A percentile compares a stretch with the other conserved stretches of the same genome.
Evolutionary conservation across 2,113 vertebrate genomes (phyloP).

Genomic region (Lampris incognitus): DNA sequence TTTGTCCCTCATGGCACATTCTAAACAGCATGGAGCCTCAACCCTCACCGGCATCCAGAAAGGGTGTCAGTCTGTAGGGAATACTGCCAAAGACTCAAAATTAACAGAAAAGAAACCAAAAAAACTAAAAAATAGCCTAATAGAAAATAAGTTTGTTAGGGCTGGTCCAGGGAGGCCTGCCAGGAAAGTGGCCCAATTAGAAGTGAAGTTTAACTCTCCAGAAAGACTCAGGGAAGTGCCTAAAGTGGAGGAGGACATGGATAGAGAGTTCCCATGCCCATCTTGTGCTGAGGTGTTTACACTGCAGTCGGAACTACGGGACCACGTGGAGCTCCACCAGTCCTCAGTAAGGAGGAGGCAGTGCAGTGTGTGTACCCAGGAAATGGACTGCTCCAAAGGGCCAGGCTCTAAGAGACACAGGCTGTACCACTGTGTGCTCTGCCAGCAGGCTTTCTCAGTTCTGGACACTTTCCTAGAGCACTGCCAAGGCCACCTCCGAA

Average conservation of each 20-base stretch:
- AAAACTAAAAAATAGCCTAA: background rate
- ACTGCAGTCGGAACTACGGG: conserved; percentile 59
- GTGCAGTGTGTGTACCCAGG: conserved; percentile 77
- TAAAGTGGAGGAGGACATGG: conserved; percentile 36
- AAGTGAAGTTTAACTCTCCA: background rate
- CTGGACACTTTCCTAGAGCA: conserved; percentile 79
- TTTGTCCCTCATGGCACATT: conserved; percentile 72
- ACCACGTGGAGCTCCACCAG: conserved; percentile 76
- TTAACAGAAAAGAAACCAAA: conserved; percentile 22
- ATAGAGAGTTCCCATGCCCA: conserved; percentile 75
- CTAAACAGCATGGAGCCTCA: conserved; percentile 41
- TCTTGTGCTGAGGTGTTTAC: conserved; percentile 79
- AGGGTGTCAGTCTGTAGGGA: background rate
- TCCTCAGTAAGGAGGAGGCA: conserved; percentile 43
- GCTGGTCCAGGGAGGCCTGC: conserved; percentile 31
- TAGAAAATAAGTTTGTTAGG: conserved; percentile 1
- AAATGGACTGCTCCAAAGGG: conserved; percentile 63
- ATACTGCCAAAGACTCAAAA: conserved; percentile 25
- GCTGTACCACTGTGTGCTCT: conserved; percentile 81
- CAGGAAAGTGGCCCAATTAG: conserved; percentile 5
- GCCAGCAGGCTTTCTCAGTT: conserved; percentile 72
- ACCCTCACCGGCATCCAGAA: background rate
- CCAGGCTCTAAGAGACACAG: conserved; percentile 45
- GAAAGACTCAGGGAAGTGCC: conserved; percentile 31
- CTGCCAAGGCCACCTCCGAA: conserved; percentile 78